These are phyloP conservation scores for Sitodiplosis mosellana DNA, from an alignment of 1,140 invertebrate genomes.

Conservation along the genomic window DNA sequence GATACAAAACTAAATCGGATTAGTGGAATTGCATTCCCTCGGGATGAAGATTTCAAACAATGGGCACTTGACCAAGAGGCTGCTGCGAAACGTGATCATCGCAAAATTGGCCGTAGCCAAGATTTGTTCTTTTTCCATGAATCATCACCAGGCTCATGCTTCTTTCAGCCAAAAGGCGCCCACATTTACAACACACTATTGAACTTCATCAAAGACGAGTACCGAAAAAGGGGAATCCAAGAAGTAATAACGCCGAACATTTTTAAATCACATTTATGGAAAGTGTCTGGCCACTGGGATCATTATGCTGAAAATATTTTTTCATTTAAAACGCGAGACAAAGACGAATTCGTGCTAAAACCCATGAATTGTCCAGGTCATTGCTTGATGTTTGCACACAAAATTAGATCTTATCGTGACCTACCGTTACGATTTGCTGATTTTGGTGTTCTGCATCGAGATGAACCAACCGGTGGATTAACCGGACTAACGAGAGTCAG, in stretches of 20 bases:
- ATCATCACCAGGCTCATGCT: slow-evolving; percentile 92
- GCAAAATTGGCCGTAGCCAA: slow-evolving; percentile 92
- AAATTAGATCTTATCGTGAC: slow-evolving; percentile 83
- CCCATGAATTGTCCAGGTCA: slow-evolving; percentile 99
- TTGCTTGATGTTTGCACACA: slow-evolving; percentile 84
- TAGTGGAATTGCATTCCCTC: slow-evolving; percentile 97
- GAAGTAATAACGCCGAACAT: slow-evolving; percentile 96
- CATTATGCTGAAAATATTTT: slow-evolving; percentile 99
- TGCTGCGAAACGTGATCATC: slow-evolving; percentile 92
- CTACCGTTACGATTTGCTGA: slow-evolving; percentile 88
- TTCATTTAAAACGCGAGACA: slow-evolving; percentile 86
- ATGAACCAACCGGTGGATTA: slow-evolving; percentile 89
- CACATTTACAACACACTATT: slow-evolving; percentile 92
- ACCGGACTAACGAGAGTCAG: slow-evolving; percentile 88
- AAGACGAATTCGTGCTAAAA: slow-evolving; percentile 94
- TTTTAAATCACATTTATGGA: slow-evolving; percentile 93
- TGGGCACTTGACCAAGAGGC: slow-evolving; percentile 97
- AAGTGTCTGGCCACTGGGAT: slow-evolving; percentile 96
- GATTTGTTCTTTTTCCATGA: slow-evolving; percentile 99
- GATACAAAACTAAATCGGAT: slow-evolving; percentile 87
- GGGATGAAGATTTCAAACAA: slow-evolving; percentile 90
- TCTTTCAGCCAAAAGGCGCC: slow-evolving; percentile 91
- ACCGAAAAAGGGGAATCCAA: slow-evolving; percentile 84
- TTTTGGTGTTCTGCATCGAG: slow-evolving; percentile 94
- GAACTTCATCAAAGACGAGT: slow-evolving; percentile 75